A percentile compares a stretch with the other conserved stretches of the same genome.
phyloP scores from a whole-genome alignment of 1,140 invertebrate genomes.

The Branchinecta lindahli region DNA sequence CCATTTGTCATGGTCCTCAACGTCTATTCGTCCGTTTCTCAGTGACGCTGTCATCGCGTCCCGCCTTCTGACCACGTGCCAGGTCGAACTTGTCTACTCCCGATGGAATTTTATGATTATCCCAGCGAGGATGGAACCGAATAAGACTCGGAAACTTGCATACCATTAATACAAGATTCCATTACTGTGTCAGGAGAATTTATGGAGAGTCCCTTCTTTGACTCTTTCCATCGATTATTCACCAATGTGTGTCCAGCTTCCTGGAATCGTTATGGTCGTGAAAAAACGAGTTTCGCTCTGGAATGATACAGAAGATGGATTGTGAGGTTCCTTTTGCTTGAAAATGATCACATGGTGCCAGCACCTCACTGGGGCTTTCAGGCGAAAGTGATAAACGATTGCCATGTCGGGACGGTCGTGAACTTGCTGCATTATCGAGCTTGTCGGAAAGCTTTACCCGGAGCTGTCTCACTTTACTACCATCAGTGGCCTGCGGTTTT shows the following conservation, averaged over 20 bases:
- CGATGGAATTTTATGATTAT: slow-evolving; percentile 3
- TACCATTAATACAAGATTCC: slow-evolving; percentile 1
- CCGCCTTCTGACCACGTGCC: no score
- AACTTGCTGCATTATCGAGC: no score
- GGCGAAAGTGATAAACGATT: background rate
- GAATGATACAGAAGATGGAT: slow-evolving; percentile 4
- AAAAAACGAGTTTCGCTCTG: slow-evolving; percentile 3
- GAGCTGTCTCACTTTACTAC: no score
- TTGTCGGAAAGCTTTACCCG: no score
- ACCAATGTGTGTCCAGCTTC: slow-evolving; percentile 8
- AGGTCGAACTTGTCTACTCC: background rate
- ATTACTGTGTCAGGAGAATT: slow-evolving; percentile 8
- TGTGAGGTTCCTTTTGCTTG: background rate
- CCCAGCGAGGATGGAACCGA: background rate
- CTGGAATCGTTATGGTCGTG: background rate
- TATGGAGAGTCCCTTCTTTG: slow-evolving; percentile 2
- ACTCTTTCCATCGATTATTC: background rate
- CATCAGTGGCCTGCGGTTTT: no score
- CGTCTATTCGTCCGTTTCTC: no score
- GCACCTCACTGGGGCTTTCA: background rate
- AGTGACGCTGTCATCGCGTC: no score
- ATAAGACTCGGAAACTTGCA: background rate
- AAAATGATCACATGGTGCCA: background rate
- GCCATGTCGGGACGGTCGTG: background rate
- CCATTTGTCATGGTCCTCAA: no score